These are phyloP conservation scores for Sinella curviseta DNA, from an alignment of 1,140 invertebrate genomes.

Conservation along the genomic window DNA sequence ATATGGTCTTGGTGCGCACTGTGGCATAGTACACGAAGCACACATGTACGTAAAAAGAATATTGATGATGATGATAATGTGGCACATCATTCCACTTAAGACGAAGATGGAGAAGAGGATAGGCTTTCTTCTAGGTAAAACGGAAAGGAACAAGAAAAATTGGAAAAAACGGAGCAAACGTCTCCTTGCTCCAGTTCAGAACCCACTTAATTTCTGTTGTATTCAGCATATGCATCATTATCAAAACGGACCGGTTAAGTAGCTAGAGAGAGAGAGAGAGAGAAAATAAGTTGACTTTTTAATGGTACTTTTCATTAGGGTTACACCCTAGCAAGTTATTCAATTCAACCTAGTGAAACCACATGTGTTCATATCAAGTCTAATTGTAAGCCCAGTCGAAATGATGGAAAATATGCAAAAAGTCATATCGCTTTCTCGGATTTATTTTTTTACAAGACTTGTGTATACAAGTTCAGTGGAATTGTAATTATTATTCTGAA, in stretches of 20 bases:
- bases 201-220: background rate
- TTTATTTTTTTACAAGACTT: background rate
- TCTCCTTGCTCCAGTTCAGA: background rate
- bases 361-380: background rate
- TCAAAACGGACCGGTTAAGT: background rate
- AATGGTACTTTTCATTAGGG: slow-evolving; percentile 9
- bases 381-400: too few species aligned
- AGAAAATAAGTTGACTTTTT: background rate
- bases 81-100: background rate
- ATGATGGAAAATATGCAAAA: background rate
- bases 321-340: background rate
- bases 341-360: background rate
- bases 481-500: background rate
- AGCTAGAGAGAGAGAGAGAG: background rate
- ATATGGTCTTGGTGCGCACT: background rate
- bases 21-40: background rate
- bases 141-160: background rate
- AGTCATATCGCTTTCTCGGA: slow-evolving; percentile 6
- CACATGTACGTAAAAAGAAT: background rate
- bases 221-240: background rate
- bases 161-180: background rate
- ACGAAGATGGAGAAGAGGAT: background rate
- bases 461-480: background rate
- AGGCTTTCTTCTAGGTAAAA: background rate
- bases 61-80: background rate